These are phyloP conservation scores for Lucilia sericata DNA, from an alignment of 1,140 invertebrate genomes.

Conservation along the genomic window DNA sequence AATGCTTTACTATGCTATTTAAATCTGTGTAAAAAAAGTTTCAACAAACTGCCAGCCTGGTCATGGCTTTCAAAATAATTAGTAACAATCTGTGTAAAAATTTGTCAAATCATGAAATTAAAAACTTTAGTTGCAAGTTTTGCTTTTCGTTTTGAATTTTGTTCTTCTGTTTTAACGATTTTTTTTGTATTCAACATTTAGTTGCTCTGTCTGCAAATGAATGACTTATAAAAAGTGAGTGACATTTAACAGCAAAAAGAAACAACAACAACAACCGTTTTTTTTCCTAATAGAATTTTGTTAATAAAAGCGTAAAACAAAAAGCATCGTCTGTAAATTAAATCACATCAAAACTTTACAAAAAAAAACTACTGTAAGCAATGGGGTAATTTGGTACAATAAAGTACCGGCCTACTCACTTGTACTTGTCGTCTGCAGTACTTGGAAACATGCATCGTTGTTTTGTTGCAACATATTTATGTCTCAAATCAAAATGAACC, in stretches of 20 bases:
- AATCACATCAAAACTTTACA: conserved; percentile 15
- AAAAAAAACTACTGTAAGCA: neutral
- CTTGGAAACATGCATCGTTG: neutral
- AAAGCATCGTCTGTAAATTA: neutral
- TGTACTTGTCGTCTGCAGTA: neutral
- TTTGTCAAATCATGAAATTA: conserved; percentile 44
- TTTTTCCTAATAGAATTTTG: conserved; percentile 26
- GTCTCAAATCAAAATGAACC: too few relatives aligned
- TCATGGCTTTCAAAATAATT: conserved; percentile 40
- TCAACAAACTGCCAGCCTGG: neutral
- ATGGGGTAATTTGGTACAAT: neutral
- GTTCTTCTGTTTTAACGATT: too few relatives aligned
- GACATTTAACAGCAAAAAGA: conserved; percentile 34
- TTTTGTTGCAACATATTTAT: too few relatives aligned
- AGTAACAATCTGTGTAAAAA: conserved; percentile 43
- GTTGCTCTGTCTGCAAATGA: neutral
- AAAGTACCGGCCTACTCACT: neutral
- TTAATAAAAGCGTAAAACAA: neutral
- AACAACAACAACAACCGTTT: too few relatives aligned
- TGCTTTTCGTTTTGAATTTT: neutral
- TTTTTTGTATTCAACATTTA: too few relatives aligned
- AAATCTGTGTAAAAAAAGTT: too few relatives aligned
- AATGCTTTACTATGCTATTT: too few relatives aligned
- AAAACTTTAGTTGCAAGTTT: neutral
- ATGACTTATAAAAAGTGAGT: conserved; percentile 23